phyloP scores from a whole-genome alignment of 2,888 invertebrate species.

The Scaptomyza polygonia region DNA sequence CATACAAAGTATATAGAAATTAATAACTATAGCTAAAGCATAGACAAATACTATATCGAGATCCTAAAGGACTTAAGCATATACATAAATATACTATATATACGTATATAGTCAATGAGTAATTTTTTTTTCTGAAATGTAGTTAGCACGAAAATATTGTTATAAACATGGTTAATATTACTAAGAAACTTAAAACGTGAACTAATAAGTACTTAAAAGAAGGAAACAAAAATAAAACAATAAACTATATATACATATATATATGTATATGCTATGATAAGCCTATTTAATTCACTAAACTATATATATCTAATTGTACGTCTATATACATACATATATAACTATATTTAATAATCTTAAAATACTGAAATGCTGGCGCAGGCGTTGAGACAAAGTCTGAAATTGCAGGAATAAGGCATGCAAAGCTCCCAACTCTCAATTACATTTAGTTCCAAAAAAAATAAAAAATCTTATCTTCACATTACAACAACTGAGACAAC shows the following conservation, averaged over 20 bases:
- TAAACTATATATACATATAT: neutral
- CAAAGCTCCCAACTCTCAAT: conserved; percentile 19
- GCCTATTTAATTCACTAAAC: neutral
- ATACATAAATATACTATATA: conserved; percentile 22
- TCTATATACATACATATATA: conserved; percentile 5
- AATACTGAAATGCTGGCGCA: conserved; percentile 22
- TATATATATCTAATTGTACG: conserved; percentile 6
- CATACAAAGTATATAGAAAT: conserved; percentile 39
- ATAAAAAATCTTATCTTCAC: neutral
- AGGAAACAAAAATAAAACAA: neutral
- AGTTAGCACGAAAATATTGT: conserved; percentile 55
- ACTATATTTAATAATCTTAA: conserved; percentile 26
- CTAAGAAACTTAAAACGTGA: conserved; percentile 30
- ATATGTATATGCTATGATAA: conserved; percentile 1
- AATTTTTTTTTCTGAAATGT: conserved; percentile 27
- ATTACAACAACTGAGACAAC: neutral
- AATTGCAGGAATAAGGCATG: conserved; percentile 22
- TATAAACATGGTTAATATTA: conserved; percentile 35
- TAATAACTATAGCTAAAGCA: conserved; percentile 23
- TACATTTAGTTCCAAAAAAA: neutral
- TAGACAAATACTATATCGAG: conserved; percentile 21
- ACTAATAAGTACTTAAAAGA: neutral
- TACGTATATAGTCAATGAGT: conserved; percentile 22
- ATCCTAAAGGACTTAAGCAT: conserved; percentile 25
- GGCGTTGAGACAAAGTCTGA: conserved; percentile 61